Evolutionary conservation across 2,888 invertebrate genomes (phyloP).

Genomic region (Coleophora deauratella): DNA sequence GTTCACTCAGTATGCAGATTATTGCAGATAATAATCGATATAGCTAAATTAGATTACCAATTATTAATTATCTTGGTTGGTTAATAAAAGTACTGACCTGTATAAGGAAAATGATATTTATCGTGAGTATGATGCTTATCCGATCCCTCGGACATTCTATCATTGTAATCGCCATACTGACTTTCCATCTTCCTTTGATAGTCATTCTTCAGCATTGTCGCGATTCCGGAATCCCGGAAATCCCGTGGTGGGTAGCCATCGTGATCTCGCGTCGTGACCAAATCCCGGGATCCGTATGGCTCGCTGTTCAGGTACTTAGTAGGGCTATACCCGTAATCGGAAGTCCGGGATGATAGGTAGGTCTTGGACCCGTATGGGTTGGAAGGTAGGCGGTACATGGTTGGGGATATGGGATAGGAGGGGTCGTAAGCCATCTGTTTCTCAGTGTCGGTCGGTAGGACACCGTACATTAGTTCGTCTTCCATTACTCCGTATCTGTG

Average conservation of each 20-base stretch:
- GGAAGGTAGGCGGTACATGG: slow-evolving; percentile 58
- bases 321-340: slow-evolving; percentile 66
- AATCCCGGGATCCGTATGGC: slow-evolving; percentile 53
- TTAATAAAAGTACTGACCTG: slow-evolving; percentile 64
- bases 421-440: slow-evolving; percentile 66
- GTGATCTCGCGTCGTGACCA: slow-evolving; percentile 53
- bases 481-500: slow-evolving; percentile 64
- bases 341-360: slow-evolving; percentile 56
- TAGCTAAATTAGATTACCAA: too few relatives aligned
- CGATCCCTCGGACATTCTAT: slow-evolving; percentile 80
- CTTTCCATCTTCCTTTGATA: slow-evolving; percentile 67
- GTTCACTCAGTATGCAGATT: too few relatives aligned
- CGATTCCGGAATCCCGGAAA: slow-evolving; percentile 64
- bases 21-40: too few relatives aligned
- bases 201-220: slow-evolving; percentile 68
- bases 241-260: slow-evolving; percentile 60
- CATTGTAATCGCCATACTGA: slow-evolving; percentile 72
- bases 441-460: slow-evolving; percentile 50
- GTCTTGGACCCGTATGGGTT: slow-evolving; percentile 69
- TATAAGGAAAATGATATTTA: slow-evolving; percentile 89
- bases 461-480: slow-evolving; percentile 63
- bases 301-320: slow-evolving; percentile 58
- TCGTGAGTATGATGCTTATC: slow-evolving; percentile 83
- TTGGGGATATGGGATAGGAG: slow-evolving; percentile 65
- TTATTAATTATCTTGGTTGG: too few relatives aligned